phyloP scores from a whole-genome alignment of 2,888 invertebrate species.

The Odiellus spinosus region DNA sequence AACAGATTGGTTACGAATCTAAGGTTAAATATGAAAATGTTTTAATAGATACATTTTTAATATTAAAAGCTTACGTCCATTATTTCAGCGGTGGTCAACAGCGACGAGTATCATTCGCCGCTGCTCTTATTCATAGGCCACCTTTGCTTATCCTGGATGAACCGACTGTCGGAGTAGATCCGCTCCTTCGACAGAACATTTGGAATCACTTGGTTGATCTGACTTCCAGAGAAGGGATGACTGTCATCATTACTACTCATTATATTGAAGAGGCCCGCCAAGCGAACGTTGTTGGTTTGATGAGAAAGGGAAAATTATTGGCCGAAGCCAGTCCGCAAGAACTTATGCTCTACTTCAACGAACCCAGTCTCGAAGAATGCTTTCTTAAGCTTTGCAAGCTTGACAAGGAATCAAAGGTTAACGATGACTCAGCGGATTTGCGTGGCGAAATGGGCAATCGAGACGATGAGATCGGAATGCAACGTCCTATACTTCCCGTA shows the following conservation, averaged over 20 bases:
- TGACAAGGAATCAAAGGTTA: conserved; percentile 19
- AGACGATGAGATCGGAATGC: no score
- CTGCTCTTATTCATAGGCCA: conserved; percentile 30
- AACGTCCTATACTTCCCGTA: no score
- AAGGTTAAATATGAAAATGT: conserved; percentile 18
- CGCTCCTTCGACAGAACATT: conserved; percentile 29
- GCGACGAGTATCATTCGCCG: conserved; percentile 30
- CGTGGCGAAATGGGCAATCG: no score
- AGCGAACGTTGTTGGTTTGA: conserved; percentile 53
- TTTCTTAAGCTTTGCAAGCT: conserved; percentile 57
- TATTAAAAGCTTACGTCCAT: no score
- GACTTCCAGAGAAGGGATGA: conserved; percentile 25
- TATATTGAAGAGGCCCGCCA: conserved; percentile 76
- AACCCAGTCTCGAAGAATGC: conserved; percentile 61
- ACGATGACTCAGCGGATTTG: no score
- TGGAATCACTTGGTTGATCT: conserved; percentile 31
- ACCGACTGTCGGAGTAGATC: conserved; percentile 35
- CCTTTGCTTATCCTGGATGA: conserved; percentile 29
- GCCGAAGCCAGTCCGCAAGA: conserved; percentile 73
- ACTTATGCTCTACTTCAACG: conserved; percentile 38
- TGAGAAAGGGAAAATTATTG: conserved; percentile 75
- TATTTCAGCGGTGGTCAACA: conserved; percentile 30
- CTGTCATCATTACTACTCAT: conserved; percentile 51
- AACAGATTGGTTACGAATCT: conserved; percentile 25
- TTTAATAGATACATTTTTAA: no score